A percentile compares a stretch with the other conserved stretches of the same genome.
These are phyloP conservation scores for Lasioglossum zephyrum DNA, from an alignment of 2,888 invertebrate species.

Conservation along the genomic window DNA sequence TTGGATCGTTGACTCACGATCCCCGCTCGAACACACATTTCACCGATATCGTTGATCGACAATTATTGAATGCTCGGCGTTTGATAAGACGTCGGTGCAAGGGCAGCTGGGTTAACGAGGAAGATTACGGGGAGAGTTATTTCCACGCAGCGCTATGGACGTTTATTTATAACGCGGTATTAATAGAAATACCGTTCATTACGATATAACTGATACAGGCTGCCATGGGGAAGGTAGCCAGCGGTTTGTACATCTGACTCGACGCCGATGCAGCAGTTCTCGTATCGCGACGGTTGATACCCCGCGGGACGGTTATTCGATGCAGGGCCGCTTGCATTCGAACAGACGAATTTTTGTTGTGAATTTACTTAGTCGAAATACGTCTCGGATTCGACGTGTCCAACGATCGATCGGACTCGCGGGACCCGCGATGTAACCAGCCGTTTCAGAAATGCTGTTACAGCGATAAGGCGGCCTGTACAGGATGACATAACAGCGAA, in stretches of 20 bases:
- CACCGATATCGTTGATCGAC: not conserved
- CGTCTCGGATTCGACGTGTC: not conserved
- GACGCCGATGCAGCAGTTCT: constrained; percentile 54
- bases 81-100: constrained; percentile 6
- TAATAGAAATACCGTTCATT: constrained; percentile 44
- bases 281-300: constrained; percentile 54
- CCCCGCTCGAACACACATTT: not conserved
- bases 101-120: not conserved
- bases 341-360: not conserved
- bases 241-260: constrained; percentile 10
- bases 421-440: constrained; percentile 15
- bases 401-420: not conserved
- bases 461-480: constrained; percentile 45
- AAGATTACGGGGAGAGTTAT: not conserved
- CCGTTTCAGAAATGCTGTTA: constrained; percentile 29
- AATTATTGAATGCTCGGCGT: not conserved
- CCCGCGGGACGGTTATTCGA: constrained; percentile 24
- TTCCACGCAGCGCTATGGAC: constrained; percentile 4
- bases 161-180: constrained; percentile 57
- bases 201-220: not conserved
- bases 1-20: constrained; percentile 5
- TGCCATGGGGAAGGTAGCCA: constrained; percentile 29
- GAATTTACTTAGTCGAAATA: not conserved
- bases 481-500: constrained; percentile 64
- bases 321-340: not conserved